A percentile compares a stretch with the other conserved stretches of the same genome.
Evolutionary conservation across 2,797 vertebrate species (phyloP).

Genomic region (Myotis vivesi): DNA sequence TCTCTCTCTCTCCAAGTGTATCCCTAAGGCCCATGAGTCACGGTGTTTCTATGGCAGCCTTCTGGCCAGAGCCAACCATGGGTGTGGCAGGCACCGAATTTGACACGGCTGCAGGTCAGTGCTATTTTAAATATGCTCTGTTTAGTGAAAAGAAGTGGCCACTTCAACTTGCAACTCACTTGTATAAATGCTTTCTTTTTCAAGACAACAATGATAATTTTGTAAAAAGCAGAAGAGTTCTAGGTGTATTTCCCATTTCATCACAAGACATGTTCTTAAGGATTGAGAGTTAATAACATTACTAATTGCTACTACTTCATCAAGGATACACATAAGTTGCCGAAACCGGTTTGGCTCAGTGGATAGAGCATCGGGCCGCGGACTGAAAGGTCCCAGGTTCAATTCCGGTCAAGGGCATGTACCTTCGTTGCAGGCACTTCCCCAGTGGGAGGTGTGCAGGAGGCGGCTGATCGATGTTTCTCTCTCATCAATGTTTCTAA

Average conservation of each 20-base stretch:
- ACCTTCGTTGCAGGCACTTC: no score
- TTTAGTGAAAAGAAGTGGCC: not conserved
- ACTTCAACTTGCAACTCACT: not conserved
- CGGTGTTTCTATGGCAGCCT: not conserved
- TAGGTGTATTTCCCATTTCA: not conserved
- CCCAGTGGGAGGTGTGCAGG: no score
- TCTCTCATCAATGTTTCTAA: no score
- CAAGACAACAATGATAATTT: not conserved
- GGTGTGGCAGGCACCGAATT: not conserved
- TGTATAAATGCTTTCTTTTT: not conserved
- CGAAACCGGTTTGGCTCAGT: no score
- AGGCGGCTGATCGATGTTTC: no score
- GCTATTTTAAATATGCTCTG: not conserved
- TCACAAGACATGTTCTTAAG: not conserved
- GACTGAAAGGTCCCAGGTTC: no score
- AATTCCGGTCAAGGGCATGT: no score
- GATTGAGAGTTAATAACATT: not conserved
- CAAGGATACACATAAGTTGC: not conserved
- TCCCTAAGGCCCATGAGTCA: not conserved
- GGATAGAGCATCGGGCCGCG: no score
- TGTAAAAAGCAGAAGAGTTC: not conserved
- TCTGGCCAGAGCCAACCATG: not conserved
- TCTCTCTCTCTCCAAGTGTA: not conserved
- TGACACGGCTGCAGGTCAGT: not conserved
- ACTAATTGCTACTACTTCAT: not conserved